phyloP scores from a whole-genome alignment of 2,888 invertebrate species.

The Cacoxenus indagator region DNA sequence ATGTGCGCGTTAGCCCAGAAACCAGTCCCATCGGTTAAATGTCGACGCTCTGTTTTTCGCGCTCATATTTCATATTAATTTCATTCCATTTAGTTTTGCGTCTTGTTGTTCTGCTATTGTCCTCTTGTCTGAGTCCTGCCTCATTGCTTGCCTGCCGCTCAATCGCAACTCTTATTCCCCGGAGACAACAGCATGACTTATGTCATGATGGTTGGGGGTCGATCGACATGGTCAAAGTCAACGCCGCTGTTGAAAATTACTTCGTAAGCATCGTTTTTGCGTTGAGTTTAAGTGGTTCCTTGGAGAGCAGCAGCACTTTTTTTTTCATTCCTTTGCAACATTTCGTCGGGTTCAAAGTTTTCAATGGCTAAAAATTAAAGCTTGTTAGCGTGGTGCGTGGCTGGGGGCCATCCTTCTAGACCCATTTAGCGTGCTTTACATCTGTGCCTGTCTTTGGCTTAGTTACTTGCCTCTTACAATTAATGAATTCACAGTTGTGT shows the following conservation, averaged over 20 bases:
- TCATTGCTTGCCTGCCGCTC: not conserved
- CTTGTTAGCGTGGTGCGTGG: not conserved
- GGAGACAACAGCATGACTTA: conserved; percentile 4
- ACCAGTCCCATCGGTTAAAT: not conserved
- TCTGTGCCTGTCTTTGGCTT: conserved; percentile 19
- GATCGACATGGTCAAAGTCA: conserved; percentile 14
- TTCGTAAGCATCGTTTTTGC: not conserved
- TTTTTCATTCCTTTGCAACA: not conserved
- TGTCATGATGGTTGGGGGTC: not conserved
- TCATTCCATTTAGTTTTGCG: conserved; percentile 26
- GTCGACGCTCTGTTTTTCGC: not conserved
- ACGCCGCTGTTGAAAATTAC: conserved; percentile 15
- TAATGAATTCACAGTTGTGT: conserved; percentile 36
- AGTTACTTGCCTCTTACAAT: conserved; percentile 48
- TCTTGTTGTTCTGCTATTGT: conserved; percentile 2
- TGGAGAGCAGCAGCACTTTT: not conserved
- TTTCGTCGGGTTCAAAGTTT: conserved; percentile 39
- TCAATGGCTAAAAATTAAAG: not conserved
- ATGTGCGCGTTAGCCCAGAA: not conserved
- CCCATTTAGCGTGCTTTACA: conserved; percentile 38
- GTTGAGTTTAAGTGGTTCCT: conserved; percentile 17
- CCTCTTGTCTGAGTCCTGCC: no score
- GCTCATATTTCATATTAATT: conserved; percentile 31
- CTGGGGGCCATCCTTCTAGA: conserved; percentile 36
- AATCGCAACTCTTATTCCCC: not conserved